Evolutionary conservation across 2,888 invertebrate species (phyloP).

Genomic region (Campoletis raptor): DNA sequence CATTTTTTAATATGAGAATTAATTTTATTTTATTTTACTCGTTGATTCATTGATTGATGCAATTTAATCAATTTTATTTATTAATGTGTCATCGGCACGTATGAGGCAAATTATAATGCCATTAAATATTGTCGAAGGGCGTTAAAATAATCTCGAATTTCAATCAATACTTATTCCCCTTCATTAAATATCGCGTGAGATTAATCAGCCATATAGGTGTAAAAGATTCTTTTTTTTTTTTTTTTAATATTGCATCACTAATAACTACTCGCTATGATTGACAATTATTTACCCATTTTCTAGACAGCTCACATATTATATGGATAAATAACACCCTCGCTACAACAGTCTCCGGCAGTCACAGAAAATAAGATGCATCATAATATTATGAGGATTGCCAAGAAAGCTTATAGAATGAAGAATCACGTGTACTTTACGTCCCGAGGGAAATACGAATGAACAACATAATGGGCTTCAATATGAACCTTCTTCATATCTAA

Average conservation of each 20-base stretch:
- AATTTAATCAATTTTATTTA: background rate
- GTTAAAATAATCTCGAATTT: no score
- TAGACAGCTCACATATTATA: background rate
- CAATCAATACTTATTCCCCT: background rate
- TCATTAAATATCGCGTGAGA: background rate
- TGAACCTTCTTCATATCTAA: background rate
- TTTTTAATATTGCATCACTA: background rate
- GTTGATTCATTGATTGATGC: background rate
- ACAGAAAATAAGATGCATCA: background rate
- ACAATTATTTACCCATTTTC: background rate
- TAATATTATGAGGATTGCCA: constrained; percentile 27
- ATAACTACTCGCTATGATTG: background rate
- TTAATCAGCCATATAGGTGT: background rate
- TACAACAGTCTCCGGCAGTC: background rate
- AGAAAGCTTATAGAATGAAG: constrained; percentile 40
- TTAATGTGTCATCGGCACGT: background rate
- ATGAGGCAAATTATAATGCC: no score
- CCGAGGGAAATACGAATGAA: constrained; percentile 38
- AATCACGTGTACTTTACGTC: constrained; percentile 28
- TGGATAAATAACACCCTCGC: background rate
- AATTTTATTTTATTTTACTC: background rate
- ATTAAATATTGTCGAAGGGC: no score
- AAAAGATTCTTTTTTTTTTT: background rate
- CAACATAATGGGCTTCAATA: background rate
- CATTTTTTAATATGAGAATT: background rate